Evolutionary conservation across 1,140 invertebrate species (phyloP), one percentile per base, ranked within the genome.

Genomic region (Apis mellifera): DNA sequence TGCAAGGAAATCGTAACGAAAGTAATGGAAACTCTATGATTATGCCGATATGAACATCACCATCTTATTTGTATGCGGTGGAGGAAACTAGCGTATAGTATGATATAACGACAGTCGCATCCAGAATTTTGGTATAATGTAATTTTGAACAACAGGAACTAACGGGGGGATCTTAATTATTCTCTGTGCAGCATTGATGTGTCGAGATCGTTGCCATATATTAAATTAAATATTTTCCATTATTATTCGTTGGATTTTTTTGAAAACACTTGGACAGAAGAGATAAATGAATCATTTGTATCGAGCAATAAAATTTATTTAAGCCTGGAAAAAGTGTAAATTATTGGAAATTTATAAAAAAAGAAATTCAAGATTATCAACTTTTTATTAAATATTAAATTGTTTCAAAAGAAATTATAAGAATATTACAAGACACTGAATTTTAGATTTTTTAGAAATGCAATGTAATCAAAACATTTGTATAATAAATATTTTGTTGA

Each of bases 41-140:
- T 84, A 74, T 73, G 50, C 60, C 48, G 42, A 79, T 68, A 76
- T 60, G 83, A 75, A 78, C 71, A 85, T 75, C 71, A 64, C 73
- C 60, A 57, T 66, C 83, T 80, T 76, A 88, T 88, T 88, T 87
- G 77, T 83, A 87, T 88, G 83, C 75, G 19, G 54, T 57, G 5
- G 54, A 64, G 78, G 64, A 68, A 65, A 65, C 62, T 72, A 64
- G 64, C 50, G 60, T 85, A 82, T 76, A 77, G 79, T 65, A 48
- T 42, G 59, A 66, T 65, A 71, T 66, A 88, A 87, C 83, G 76
- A 73, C 66, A 77, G 50, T 57, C 48, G 15, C 57, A 68, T 78
- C 57, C 57, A 65, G 50, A 71, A 76, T 71, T 82, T 78, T 82
- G 74, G 75, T 77, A 64, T 64, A 82, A 77, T 71, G 62, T 26